Conservation (phyloP, 2,888 invertebrate genomes). For the Tineola bisselliella region DNA sequence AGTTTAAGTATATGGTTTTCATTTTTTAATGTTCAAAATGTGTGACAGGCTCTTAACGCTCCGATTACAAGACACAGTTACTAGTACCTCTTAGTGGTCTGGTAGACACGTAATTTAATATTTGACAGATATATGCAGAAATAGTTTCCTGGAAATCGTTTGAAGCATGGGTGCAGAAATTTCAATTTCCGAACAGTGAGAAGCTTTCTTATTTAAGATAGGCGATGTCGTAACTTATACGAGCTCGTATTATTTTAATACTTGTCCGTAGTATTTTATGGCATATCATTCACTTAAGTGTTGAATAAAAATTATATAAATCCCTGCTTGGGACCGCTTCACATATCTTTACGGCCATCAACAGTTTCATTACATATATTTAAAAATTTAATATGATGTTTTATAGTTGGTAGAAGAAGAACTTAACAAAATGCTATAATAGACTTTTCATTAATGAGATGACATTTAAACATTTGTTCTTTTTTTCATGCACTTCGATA, state of each 20-base stretch:
- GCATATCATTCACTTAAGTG: conserved; percentile 19
- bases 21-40: too few relatives aligned
- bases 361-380: background rate
- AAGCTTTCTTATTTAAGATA: conserved; percentile 33
- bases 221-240: conserved; percentile 18
- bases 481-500: too few relatives aligned
- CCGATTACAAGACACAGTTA: too few relatives aligned
- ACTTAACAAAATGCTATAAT: too few relatives aligned
- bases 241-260: conserved; percentile 15
- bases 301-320: conserved; percentile 12
- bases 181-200: conserved; percentile 46
- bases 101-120: background rate
- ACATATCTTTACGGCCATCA: conserved; percentile 5
- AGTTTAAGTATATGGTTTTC: too few relatives aligned
- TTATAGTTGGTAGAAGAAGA: too few relatives aligned
- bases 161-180: conserved; percentile 19
- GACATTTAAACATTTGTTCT: too few relatives aligned
- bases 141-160: background rate
- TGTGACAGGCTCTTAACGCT: too few relatives aligned
- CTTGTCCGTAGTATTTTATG: conserved; percentile 21
- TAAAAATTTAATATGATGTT: too few relatives aligned
- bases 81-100: too few relatives aligned
- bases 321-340: background rate
- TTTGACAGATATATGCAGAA: background rate
- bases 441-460: too few relatives aligned